phyloP scores from a whole-genome alignment of 2,113 vertebrate genomes.

The Lucifuga dentata region DNA sequence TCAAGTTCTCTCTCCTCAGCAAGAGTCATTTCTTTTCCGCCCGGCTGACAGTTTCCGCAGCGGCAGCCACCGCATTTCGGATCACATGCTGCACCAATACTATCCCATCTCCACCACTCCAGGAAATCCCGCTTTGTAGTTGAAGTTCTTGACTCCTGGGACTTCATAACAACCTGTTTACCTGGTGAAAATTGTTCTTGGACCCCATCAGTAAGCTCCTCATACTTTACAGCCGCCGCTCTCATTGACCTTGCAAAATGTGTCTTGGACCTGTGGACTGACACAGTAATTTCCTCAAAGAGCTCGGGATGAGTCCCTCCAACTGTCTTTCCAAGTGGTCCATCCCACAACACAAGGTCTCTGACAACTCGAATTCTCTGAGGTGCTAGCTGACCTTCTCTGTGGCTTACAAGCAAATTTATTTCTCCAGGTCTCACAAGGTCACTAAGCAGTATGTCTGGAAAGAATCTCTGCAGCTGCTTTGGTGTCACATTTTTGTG shows the following conservation, averaged over 20 bases:
- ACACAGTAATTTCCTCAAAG: neutral
- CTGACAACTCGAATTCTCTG: conserved; percentile 1
- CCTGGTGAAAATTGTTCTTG: neutral
- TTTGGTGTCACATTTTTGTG: conserved; percentile 4
- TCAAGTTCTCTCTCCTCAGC: conserved; percentile 44
- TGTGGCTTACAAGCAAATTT: conserved; percentile 20
- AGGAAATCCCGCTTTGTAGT: neutral
- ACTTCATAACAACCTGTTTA: no score
- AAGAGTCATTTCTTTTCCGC: conserved; percentile 3
- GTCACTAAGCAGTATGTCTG: neutral
- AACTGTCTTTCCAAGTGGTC: neutral
- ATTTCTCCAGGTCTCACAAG: neutral
- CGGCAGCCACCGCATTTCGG: neutral
- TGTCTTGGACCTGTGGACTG: neutral
- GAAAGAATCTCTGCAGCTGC: conserved; percentile 8
- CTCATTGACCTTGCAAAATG: conserved; percentile 16
- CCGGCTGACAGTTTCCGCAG: conserved; percentile 15
- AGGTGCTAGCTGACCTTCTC: conserved; percentile 16
- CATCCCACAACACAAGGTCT: conserved; percentile 34
- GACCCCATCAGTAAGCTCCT: neutral
- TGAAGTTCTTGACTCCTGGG: neutral
- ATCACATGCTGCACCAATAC: neutral
- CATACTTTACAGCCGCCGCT: neutral
- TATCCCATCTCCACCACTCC: conserved; percentile 2
- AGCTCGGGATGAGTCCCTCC: neutral